A percentile compares a stretch with the other conserved stretches of the same genome.
Evolutionary conservation across 1,140 invertebrate genomes (phyloP).

Genomic region (Aphis gossypii): DNA sequence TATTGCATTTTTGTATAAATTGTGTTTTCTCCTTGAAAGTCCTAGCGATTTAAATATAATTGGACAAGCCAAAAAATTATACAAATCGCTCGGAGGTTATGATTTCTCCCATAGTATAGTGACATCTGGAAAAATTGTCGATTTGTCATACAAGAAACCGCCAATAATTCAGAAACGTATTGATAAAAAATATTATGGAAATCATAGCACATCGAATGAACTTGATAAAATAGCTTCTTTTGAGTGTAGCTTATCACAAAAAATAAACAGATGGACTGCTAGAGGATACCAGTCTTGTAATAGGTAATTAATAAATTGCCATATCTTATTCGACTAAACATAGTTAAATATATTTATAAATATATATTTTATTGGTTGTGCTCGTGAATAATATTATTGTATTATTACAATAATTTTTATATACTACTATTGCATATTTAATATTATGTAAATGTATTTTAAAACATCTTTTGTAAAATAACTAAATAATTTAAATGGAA

Average conservation of each 20-base stretch:
- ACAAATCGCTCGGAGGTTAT: neutral
- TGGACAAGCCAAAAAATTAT: neutral
- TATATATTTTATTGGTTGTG: neutral
- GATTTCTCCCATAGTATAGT: neutral
- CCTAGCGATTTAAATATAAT: constrained; percentile 2
- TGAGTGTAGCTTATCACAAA: neutral
- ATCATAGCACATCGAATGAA: neutral
- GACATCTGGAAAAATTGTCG: neutral
- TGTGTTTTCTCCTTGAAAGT: constrained; percentile 3
- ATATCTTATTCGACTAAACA: neutral
- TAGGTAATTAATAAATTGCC: neutral
- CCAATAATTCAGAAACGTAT: neutral
- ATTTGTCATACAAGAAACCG: neutral
- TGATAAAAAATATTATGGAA: neutral
- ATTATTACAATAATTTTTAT: neutral
- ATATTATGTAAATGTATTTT: neutral
- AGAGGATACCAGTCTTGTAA: constrained; percentile 11
- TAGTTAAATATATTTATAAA: neutral
- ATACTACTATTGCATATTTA: neutral
- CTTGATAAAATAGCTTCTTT: neutral
- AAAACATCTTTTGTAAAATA: neutral
- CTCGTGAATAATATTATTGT: neutral
- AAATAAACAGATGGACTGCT: neutral
- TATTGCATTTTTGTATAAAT: constrained; percentile 31
- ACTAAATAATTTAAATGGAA: neutral